These are phyloP conservation scores for Globicephala melas DNA, from an alignment of 2,113 vertebrate genomes.

Conservation along the genomic window DNA sequence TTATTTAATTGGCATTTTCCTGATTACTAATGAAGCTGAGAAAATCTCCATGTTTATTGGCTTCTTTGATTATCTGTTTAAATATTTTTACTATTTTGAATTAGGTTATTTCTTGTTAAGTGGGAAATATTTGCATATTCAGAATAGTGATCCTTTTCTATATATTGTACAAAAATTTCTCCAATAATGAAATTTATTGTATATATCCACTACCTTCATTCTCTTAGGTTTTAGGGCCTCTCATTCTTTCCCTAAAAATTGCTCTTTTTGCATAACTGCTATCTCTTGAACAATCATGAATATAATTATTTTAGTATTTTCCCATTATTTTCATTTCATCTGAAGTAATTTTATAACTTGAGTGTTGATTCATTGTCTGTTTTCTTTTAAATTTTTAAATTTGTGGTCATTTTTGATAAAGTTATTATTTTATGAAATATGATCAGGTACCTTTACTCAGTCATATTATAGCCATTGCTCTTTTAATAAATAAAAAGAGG, in stretches of 20 bases:
- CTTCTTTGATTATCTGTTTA: not conserved
- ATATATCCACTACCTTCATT: not conserved
- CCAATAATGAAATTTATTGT: not conserved
- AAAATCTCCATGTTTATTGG: not conserved
- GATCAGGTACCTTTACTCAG: not conserved
- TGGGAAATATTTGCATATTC: not conserved
- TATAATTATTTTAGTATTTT: constrained; percentile 17
- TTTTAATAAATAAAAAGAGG: not conserved
- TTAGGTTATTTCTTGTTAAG: not conserved
- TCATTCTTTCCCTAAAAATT: not conserved
- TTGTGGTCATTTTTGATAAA: not conserved
- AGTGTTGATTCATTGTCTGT: not conserved
- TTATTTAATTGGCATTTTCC: not conserved
- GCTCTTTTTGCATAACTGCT: not conserved
- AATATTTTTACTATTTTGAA: not conserved
- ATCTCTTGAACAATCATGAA: not conserved
- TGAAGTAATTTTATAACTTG: not conserved
- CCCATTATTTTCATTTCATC: not conserved
- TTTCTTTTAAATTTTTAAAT: not conserved
- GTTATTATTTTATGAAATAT: not conserved
- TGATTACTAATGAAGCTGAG: not conserved
- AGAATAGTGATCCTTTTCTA: not conserved
- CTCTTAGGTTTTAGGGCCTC: not conserved
- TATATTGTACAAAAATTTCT: not conserved
- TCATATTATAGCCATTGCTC: not conserved